A percentile compares a stretch with the other conserved stretches of the same genome.
Evolutionary conservation across 2,113 vertebrate species (phyloP).

Genomic region (Hassar affinis): DNA sequence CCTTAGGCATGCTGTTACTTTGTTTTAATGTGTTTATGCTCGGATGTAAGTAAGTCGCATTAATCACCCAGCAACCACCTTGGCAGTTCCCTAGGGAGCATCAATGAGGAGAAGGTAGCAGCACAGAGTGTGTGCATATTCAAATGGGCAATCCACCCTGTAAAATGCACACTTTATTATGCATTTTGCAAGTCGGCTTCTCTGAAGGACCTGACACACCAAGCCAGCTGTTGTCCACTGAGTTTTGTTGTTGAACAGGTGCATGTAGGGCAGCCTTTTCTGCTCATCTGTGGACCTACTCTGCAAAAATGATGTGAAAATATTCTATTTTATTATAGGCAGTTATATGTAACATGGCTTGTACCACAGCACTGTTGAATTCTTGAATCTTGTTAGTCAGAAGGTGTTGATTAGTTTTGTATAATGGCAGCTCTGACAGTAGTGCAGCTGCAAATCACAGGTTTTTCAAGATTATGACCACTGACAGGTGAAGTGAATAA

Average conservation of each 20-base stretch:
- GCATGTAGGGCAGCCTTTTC: background rate
- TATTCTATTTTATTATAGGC: background rate
- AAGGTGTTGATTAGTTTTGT: background rate
- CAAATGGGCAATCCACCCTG: background rate
- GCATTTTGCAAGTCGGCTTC: background rate
- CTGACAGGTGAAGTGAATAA: too few species aligned
- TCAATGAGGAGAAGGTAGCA: background rate
- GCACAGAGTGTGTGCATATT: background rate
- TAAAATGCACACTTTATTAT: constrained; percentile 6
- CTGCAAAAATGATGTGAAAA: background rate
- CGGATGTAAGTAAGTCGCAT: constrained; percentile 47
- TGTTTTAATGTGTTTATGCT: constrained; percentile 53
- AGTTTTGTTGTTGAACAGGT: background rate
- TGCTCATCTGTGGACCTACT: background rate
- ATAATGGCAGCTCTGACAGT: background rate
- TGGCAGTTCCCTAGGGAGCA: constrained; percentile 15
- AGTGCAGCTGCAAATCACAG: too few species aligned
- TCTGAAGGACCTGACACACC: background rate
- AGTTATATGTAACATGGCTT: background rate
- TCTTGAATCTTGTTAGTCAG: background rate
- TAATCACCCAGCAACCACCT: constrained; percentile 45
- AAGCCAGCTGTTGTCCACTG: background rate
- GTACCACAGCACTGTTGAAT: background rate
- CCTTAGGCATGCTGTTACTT: constrained; percentile 40
- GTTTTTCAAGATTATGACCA: too few species aligned